A percentile compares a stretch with the other conserved stretches of the same genome.
phyloP scores from a whole-genome alignment of 2,113 vertebrate species.

The Centrocercus urophasianus region DNA sequence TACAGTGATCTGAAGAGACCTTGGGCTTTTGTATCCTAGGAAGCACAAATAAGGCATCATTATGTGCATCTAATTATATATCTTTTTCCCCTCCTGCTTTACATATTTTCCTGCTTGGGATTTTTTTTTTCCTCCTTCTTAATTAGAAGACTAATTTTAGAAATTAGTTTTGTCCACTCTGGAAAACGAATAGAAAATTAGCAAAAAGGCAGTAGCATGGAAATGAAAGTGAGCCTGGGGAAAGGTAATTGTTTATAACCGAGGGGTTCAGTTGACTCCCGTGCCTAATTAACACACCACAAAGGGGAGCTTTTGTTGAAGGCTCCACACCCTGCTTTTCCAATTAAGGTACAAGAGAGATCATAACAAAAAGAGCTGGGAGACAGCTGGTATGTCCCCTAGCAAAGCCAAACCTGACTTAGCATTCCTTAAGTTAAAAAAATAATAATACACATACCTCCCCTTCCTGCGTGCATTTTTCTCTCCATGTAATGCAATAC shows the following conservation, averaged over 20 bases:
- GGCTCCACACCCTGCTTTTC: slow-evolving; percentile 47
- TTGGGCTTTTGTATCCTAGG: background rate
- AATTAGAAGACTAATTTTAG: slow-evolving; percentile 54
- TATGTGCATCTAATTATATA: slow-evolving; percentile 9
- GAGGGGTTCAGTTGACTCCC: slow-evolving; percentile 54
- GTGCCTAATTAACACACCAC: slow-evolving; percentile 59
- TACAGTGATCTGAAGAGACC: background rate
- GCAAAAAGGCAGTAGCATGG: slow-evolving; percentile 15
- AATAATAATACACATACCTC: background rate
- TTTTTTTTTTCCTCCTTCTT: background rate
- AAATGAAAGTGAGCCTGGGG: slow-evolving; percentile 50
- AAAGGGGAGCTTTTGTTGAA: slow-evolving; percentile 63
- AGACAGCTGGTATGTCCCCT: slow-evolving; percentile 30
- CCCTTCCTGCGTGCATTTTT: background rate
- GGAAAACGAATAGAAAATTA: slow-evolving; percentile 39
- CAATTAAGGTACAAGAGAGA: slow-evolving; percentile 54
- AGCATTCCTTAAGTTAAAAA: background rate
- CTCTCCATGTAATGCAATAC: background rate
- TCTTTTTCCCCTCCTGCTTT: background rate
- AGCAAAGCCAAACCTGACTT: slow-evolving; percentile 37
- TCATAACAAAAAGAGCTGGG: slow-evolving; percentile 21
- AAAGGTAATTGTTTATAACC: slow-evolving; percentile 61
- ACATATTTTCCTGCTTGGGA: background rate
- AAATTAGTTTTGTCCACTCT: slow-evolving; percentile 51
- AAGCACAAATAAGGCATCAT: background rate